These are phyloP conservation scores for Drosophila kuntzei DNA, from an alignment of 2,888 invertebrate genomes.

Conservation along the genomic window DNA sequence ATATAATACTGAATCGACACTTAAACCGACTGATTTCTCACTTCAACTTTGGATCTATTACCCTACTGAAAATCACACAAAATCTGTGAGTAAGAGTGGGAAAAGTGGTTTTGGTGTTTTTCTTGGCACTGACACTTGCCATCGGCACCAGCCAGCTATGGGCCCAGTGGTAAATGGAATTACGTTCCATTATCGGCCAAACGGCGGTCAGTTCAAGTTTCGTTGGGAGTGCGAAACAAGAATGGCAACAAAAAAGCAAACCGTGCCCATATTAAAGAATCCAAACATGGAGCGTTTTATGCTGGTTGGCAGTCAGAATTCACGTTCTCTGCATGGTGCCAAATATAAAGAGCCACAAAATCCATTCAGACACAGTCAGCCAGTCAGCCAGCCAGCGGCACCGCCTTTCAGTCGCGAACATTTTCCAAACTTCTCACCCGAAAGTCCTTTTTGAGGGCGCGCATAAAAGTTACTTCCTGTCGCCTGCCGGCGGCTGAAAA, in stretches of 20 bases:
- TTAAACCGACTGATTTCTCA: constrained; percentile 24
- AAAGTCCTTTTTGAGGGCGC: constrained; percentile 61
- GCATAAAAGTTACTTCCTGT: constrained; percentile 77
- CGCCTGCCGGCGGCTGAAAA: constrained; percentile 54
- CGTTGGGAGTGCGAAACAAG: constrained; percentile 7
- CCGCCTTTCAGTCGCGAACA: constrained; percentile 40
- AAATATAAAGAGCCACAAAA: constrained; percentile 74
- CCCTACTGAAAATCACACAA: constrained; percentile 7
- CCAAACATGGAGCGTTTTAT: background rate
- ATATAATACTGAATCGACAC: background rate
- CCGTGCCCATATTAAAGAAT: constrained; percentile 28
- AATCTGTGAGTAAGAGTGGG: background rate
- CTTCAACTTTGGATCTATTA: constrained; percentile 41
- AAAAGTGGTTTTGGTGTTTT: constrained; percentile 37
- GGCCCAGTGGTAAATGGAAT: constrained; percentile 40
- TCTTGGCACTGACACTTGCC: constrained; percentile 13
- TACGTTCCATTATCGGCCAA: constrained; percentile 49
- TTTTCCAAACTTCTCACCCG: constrained; percentile 31
- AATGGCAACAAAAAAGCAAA: constrained; percentile 1
- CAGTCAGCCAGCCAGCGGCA: constrained; percentile 40
- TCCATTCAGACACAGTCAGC: constrained; percentile 56
- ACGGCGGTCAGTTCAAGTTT: constrained; percentile 20
- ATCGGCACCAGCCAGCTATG: background rate
- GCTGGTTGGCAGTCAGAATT: background rate
- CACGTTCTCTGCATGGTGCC: constrained; percentile 51